Evolutionary conservation across 2,113 vertebrate species (phyloP).

Genomic region (Esox niger): DNA sequence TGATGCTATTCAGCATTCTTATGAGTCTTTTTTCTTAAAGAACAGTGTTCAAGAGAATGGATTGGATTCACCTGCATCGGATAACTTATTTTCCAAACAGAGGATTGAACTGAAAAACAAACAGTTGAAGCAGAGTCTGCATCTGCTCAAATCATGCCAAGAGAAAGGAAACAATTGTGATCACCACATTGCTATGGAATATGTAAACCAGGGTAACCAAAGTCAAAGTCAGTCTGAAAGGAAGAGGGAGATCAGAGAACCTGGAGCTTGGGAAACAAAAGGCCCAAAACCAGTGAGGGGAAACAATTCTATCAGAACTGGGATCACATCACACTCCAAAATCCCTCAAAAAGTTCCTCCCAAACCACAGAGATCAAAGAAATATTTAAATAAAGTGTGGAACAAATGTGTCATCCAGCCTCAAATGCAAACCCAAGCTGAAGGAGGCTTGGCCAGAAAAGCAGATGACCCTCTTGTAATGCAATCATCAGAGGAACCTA

Average conservation of each 20-base stretch:
- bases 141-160: slow-evolving; percentile 13
- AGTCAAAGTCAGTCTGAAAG: slow-evolving; percentile 6
- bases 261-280: slow-evolving; percentile 39
- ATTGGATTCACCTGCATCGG: slow-evolving; percentile 44
- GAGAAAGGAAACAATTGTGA: slow-evolving; percentile 34
- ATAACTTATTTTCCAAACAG: slow-evolving; percentile 30
- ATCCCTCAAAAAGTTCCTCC: slow-evolving; percentile 68
- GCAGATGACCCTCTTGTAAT: slow-evolving; percentile 34
- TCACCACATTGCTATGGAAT: slow-evolving; percentile 14
- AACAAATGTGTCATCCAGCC: slow-evolving; percentile 47
- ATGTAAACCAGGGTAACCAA: slow-evolving; percentile 21
- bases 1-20: slow-evolving; percentile 31
- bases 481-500: slow-evolving; percentile 33
- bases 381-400: slow-evolving; percentile 65
- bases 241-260: not conserved
- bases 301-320: slow-evolving; percentile 45
- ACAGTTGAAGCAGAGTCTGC: slow-evolving; percentile 28
- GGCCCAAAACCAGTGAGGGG: slow-evolving; percentile 33
- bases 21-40: slow-evolving; percentile 26
- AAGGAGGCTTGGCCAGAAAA: slow-evolving; percentile 16
- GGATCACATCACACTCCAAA: slow-evolving; percentile 47
- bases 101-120: slow-evolving; percentile 22
- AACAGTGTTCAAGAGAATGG: slow-evolving; percentile 64
- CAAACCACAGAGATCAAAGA: slow-evolving; percentile 77
- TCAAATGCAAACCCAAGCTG: slow-evolving; percentile 37